Evolutionary conservation across 2,888 invertebrate genomes (phyloP).

Genomic region (Cordylochernes scorpioides): DNA sequence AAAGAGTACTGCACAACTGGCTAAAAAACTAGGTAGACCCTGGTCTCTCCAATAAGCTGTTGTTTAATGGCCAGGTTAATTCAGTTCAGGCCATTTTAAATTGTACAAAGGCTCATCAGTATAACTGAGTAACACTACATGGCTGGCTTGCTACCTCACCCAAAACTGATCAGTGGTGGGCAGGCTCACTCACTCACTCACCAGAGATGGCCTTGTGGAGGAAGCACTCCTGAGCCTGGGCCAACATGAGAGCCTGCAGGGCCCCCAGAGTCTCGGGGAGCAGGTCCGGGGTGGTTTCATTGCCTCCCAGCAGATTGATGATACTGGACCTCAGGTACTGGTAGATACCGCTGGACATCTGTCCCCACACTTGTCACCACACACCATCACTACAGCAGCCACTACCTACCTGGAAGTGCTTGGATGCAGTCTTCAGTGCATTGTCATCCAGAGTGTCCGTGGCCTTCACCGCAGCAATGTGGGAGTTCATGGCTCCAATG

Average conservation of each 20-base stretch:
- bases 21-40: too few relatives aligned
- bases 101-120: too few relatives aligned
- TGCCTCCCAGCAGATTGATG: too few relatives aligned
- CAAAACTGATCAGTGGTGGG: too few relatives aligned
- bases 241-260: constrained; percentile 63
- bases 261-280: constrained; percentile 69
- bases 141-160: too few relatives aligned
- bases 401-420: constrained; percentile 47
- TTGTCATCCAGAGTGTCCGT: constrained; percentile 57
- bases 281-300: constrained; percentile 84
- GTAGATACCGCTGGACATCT: constrained; percentile 75
- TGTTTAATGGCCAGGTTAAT: too few relatives aligned
- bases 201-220: constrained; percentile 50
- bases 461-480: constrained; percentile 54
- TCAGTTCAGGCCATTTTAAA: too few relatives aligned
- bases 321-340: constrained; percentile 39
- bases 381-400: constrained; percentile 1
- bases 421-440: constrained; percentile 68
- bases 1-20: too few relatives aligned
- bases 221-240: constrained; percentile 93
- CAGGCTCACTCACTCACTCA: too few relatives aligned
- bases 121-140: too few relatives aligned
- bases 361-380: constrained; percentile 7
- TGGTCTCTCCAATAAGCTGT: too few relatives aligned
- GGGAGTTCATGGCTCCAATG: constrained; percentile 73